Evolutionary conservation across 2,888 invertebrate genomes (phyloP).

Genomic region (Vanessa cardui): DNA sequence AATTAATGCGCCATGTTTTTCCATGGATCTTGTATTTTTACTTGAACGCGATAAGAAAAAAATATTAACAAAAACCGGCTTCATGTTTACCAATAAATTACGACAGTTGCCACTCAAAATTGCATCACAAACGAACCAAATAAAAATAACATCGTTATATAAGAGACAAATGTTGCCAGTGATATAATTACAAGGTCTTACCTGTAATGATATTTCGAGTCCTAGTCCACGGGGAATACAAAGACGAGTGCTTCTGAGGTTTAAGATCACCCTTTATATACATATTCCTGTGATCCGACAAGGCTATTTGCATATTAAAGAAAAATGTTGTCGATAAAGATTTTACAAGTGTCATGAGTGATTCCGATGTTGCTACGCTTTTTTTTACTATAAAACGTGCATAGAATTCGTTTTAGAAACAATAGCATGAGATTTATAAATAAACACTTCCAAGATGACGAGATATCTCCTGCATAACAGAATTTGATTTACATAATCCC

Average conservation of each 20-base stretch:
- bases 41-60: too few species aligned
- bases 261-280: slow-evolving; percentile 31
- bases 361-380: slow-evolving; percentile 6
- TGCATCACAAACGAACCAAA: too few species aligned
- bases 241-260: slow-evolving; percentile 17
- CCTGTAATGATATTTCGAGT: slow-evolving; percentile 6
- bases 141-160: neutral
- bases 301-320: slow-evolving; percentile 23
- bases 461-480: neutral
- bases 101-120: too few species aligned
- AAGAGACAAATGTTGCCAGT: neutral
- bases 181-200: slow-evolving; percentile 12
- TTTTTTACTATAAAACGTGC: slow-evolving; percentile 23
- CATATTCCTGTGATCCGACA: slow-evolving; percentile 18
- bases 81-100: too few species aligned
- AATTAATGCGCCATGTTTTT: too few species aligned
- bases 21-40: too few species aligned
- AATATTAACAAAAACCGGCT: too few species aligned
- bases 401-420: slow-evolving; percentile 8
- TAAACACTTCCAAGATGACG: neutral
- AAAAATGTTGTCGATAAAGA: slow-evolving; percentile 12
- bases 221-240: slow-evolving; percentile 10
- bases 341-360: neutral
- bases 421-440: slow-evolving; percentile 15
- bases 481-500: slow-evolving; percentile 2